Base-by-base conservation (phyloP, 1,140 invertebrate genomes). In the Caenorhabditis briggsae region DNA sequence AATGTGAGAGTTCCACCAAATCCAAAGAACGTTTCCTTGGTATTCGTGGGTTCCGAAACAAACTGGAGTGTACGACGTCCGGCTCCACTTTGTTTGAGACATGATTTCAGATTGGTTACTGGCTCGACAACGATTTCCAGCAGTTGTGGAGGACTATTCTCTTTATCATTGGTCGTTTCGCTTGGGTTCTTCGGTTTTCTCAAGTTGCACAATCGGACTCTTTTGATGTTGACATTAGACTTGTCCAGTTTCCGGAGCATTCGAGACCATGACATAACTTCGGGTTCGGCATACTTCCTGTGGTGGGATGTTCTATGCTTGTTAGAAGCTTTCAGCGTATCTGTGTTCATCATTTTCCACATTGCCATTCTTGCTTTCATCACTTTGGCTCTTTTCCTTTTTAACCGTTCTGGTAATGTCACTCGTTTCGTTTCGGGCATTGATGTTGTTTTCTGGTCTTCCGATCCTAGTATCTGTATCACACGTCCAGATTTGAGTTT, bases 171-270 rank as follows among this genome's bases (percentile, higher is more conserved):
- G 20, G n/a, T 9, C 12, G 7, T n/a, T 53, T 78, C 70, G 3
- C 23, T 33, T 7, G n/a, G 3, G n/a, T 23, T 9, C 23, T 50
- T 74, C 33, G 6, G 14, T 18, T 74, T 74, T 18, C 12, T 46
- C 43, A 78, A 23, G 11, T 23, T 50, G 5, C 33, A 20, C 46
- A 78, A 25, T 23, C 46, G 46, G 9, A 78, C 23, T 11, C 46
- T n/a, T 12, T 78, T 78, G 43, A 78, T 78, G 46, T 14, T 50
- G 33, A 78, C 70, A 5, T 78, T 78, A 12, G 48, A 50, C 0
- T 78, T n/a, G 16, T 46, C 43, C 7, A 78, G n/a, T 23, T 78
- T 78, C n/a, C n/a, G 70, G 9, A 78, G 43, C 70, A 78, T 78
- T 43, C 50, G 70, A 50, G 20, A 50, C 70, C 70, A 78, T 23